These are phyloP conservation scores for Emydura subglobosa DNA, from an alignment of 2,113 vertebrate genomes.

Conservation along the genomic window DNA sequence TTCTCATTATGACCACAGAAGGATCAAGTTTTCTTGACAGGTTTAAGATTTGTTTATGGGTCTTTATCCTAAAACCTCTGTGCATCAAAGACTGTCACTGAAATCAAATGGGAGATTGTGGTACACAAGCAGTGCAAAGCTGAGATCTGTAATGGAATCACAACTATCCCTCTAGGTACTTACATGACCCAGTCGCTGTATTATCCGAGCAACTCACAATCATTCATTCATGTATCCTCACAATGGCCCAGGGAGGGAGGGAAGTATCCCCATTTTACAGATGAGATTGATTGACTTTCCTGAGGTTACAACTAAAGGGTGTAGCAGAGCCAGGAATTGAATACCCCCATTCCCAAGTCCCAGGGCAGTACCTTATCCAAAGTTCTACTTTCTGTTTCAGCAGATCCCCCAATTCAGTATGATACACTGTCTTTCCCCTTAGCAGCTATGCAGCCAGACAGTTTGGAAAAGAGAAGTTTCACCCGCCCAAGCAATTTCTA, in stretches of 20 bases:
- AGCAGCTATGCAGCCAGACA: not conserved
- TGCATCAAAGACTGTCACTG: not conserved
- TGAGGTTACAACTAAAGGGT: not conserved
- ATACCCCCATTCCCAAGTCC: not conserved
- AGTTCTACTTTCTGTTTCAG: not conserved
- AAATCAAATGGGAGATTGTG: not conserved
- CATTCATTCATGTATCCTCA: not conserved
- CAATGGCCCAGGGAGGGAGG: not conserved
- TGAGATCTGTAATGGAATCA: not conserved
- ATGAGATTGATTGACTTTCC: not conserved
- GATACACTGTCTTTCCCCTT: not conserved
- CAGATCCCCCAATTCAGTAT: not conserved
- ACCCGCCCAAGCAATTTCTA: not conserved
- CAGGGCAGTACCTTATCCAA: not conserved
- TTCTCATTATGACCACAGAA: not conserved
- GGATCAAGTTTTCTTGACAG: not conserved
- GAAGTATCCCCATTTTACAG: not conserved
- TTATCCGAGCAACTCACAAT: not conserved
- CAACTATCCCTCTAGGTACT: not conserved
- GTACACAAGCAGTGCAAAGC: not conserved
- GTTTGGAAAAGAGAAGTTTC: not conserved
- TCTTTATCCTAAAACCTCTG: not conserved
- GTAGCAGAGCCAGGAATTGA: not conserved
- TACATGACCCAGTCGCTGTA: not conserved
- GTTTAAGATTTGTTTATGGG: not conserved